These are phyloP conservation scores for Spermophilus dauricus DNA, from an alignment of 2,113 vertebrate species.

Conservation along the genomic window DNA sequence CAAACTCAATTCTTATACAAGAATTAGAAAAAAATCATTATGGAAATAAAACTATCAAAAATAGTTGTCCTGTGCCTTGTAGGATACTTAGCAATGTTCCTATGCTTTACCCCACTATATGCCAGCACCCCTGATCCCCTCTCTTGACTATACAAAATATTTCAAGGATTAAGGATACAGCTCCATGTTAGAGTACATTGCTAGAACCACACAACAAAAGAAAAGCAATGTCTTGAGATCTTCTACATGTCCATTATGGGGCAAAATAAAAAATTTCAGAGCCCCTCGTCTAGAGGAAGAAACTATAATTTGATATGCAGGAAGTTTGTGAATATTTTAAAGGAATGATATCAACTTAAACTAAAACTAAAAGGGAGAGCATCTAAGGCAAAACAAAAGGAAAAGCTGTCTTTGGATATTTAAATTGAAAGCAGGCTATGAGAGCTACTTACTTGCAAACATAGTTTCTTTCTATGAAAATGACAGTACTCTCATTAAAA, in stretches of 20 bases:
- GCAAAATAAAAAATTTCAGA: background rate
- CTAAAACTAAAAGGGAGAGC: background rate
- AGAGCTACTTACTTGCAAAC: constrained; percentile 24
- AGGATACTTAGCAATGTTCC: background rate
- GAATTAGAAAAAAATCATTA: background rate
- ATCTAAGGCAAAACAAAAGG: background rate
- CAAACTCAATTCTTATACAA: background rate
- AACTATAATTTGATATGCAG: background rate
- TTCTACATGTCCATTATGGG: background rate
- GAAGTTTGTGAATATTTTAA: background rate
- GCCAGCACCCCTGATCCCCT: background rate
- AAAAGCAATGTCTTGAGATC: background rate
- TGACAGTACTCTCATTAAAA: background rate
- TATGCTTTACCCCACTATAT: background rate
- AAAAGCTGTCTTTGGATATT: background rate
- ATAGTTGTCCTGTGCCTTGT: background rate
- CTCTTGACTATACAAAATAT: background rate
- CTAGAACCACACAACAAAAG: background rate
- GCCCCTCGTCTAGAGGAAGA: background rate
- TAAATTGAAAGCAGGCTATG: background rate
- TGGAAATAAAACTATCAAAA: background rate
- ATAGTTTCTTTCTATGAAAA: background rate
- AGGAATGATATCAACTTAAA: background rate
- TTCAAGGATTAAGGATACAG: background rate
- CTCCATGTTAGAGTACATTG: background rate